These are phyloP conservation scores for Neoaliturus tenellus DNA, from an alignment of 2,888 invertebrate species.

Conservation along the genomic window DNA sequence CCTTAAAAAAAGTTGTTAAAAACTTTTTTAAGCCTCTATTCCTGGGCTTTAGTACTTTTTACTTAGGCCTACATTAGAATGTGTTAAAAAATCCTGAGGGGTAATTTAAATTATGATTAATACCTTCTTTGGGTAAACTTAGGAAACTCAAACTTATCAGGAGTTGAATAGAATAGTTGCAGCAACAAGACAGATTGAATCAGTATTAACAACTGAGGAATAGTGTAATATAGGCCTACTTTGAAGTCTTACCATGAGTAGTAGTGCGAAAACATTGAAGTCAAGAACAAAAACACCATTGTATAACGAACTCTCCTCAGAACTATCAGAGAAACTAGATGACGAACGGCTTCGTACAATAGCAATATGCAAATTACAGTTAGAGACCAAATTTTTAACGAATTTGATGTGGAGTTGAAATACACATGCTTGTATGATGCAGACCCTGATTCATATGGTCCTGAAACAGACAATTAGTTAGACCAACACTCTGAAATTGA, in stretches of 20 bases:
- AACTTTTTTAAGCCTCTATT: too few relatives aligned
- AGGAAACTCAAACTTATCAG: too few relatives aligned
- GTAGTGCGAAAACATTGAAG: constrained; percentile 81
- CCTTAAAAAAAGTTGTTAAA: too few relatives aligned
- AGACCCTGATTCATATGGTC: constrained; percentile 82
- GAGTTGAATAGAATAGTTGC: too few relatives aligned
- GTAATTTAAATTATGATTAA: too few relatives aligned
- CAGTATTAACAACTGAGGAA: too few relatives aligned
- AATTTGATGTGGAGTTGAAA: constrained; percentile 81
- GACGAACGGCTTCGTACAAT: constrained; percentile 79
- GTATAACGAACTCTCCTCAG: constrained; percentile 75
- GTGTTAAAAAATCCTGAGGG: background rate
- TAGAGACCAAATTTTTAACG: constrained; percentile 80
- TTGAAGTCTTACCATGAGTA: constrained; percentile 76
- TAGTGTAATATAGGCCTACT: too few relatives aligned
- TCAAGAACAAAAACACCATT: constrained; percentile 78
- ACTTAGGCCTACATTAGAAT: too few relatives aligned
- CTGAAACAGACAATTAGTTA: constrained; percentile 69
- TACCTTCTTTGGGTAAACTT: too few relatives aligned
- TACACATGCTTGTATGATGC: constrained; percentile 83
- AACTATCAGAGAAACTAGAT: constrained; percentile 75
- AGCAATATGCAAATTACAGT: constrained; percentile 77
- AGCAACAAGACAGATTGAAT: too few relatives aligned
- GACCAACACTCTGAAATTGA: too few relatives aligned
- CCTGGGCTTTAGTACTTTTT: too few relatives aligned